These are phyloP conservation scores for Aplysina aerophoba DNA, from an alignment of 37 sponge, comb jelly and placozoan species.

Conservation along the genomic window DNA sequence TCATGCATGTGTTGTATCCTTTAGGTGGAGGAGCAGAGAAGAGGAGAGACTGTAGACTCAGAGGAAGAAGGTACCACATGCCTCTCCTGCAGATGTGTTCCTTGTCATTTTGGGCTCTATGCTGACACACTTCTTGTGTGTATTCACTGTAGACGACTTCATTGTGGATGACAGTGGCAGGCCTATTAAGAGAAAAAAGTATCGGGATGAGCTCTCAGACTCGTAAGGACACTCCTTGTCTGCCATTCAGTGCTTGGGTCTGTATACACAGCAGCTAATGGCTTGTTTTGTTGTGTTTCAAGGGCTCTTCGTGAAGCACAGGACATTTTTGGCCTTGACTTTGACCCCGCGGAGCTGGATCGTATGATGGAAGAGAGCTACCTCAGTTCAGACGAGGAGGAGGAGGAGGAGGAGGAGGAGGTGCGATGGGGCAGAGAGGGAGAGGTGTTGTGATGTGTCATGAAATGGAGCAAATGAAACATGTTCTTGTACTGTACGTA, in stretches of 20 bases:
- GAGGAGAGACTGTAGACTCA: neutral
- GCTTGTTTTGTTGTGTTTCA: neutral
- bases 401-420: constrained; percentile 51
- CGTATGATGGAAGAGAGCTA: constrained; percentile 56
- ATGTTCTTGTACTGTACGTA: no score
- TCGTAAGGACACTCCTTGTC: constrained; percentile 45
- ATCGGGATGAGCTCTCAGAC: constrained; percentile 50
- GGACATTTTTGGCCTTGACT: constrained; percentile 92
- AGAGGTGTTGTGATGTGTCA: no score
- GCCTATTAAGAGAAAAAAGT: constrained; percentile 63
- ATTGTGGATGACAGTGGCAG: constrained; percentile 90
- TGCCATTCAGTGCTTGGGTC: neutral
- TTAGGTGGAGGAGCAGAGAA: neutral
- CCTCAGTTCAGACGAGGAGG: constrained; percentile 61
- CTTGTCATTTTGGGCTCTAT: neutral
- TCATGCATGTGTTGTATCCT: no score
- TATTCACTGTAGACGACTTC: constrained; percentile 59
- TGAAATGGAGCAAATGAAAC: no score
- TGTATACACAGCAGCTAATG: neutral
- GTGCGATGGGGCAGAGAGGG: no score
- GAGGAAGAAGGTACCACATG: constrained; percentile 15
- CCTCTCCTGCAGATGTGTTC: neutral
- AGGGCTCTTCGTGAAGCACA: constrained; percentile 92
- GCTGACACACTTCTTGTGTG: neutral
- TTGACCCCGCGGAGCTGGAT: constrained; percentile 81